phyloP scores from a whole-genome alignment of 2,888 invertebrate species.

The Opisthograptis luteolata region DNA sequence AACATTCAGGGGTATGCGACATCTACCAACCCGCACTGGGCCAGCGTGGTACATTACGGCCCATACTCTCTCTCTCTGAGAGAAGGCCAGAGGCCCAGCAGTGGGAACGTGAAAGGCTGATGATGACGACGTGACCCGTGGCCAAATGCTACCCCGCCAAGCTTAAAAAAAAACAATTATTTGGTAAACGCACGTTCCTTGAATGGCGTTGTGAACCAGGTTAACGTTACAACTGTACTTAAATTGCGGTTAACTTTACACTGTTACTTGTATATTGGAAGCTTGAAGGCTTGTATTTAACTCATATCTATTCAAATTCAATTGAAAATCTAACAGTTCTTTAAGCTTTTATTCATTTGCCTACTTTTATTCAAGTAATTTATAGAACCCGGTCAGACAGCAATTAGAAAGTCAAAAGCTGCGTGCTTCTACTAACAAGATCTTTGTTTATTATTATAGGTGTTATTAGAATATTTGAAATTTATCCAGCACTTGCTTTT shows the following conservation, averaged over 20 bases:
- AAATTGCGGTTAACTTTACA: constrained; percentile 12
- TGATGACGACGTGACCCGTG: too few relatives aligned
- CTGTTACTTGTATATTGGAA: too few relatives aligned
- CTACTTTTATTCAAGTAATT: constrained; percentile 12
- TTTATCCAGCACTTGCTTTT: too few relatives aligned
- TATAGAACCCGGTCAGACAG: constrained; percentile 8
- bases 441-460: background rate
- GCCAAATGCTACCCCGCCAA: too few relatives aligned
- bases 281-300: constrained; percentile 8
- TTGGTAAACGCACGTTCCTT: constrained; percentile 1
- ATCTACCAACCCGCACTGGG: too few relatives aligned
- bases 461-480: too few relatives aligned
- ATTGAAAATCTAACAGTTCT: constrained; percentile 22
- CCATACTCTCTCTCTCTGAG: too few relatives aligned
- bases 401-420: constrained; percentile 19
- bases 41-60: too few relatives aligned
- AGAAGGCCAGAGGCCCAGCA: too few relatives aligned
- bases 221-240: constrained; percentile 21
- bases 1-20: too few relatives aligned
- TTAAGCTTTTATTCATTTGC: constrained; percentile 14
- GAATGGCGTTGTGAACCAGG: constrained; percentile 14
- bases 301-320: constrained; percentile 21
- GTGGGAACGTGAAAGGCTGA: too few relatives aligned
- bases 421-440: constrained; percentile 1
- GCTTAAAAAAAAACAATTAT: background rate